Evolutionary conservation across 2,113 vertebrate genomes (phyloP).

Genomic region (Tympanuchus pallidicinctus): DNA sequence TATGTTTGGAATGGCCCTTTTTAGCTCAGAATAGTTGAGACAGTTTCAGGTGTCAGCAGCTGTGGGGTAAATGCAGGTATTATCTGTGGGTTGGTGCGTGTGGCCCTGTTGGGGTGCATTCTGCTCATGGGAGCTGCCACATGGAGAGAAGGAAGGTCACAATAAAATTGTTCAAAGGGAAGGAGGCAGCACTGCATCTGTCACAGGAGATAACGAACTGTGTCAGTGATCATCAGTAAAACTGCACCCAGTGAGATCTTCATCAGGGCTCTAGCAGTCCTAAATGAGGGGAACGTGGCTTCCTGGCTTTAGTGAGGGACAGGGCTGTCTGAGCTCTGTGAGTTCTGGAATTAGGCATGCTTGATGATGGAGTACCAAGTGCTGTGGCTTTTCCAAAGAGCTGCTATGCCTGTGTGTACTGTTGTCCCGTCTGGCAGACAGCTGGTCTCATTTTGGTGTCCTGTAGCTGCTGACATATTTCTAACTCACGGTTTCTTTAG

Average conservation of each 20-base stretch:
- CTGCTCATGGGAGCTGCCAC: neutral
- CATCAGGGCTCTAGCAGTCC: neutral
- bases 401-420: neutral
- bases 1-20: neutral
- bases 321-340: neutral
- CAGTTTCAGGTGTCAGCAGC: fast-evolving
- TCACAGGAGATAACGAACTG: neutral
- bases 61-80: neutral
- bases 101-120: neutral
- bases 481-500: neutral
- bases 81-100: fast-evolving
- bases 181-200: neutral
- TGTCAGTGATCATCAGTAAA: neutral
- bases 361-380: neutral
- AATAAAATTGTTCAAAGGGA: neutral
- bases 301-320: fast-evolving
- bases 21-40: fast-evolving
- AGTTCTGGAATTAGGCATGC: neutral
- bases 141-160: neutral
- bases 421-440: too few relatives aligned
- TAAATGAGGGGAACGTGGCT: neutral
- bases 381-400: fast-evolving
- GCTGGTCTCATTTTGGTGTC: neutral
- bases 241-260: neutral
- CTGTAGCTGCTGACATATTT: neutral